These are phyloP conservation scores for Schizotus pectinicornis DNA, from an alignment of 2,888 invertebrate genomes.

Conservation along the genomic window DNA sequence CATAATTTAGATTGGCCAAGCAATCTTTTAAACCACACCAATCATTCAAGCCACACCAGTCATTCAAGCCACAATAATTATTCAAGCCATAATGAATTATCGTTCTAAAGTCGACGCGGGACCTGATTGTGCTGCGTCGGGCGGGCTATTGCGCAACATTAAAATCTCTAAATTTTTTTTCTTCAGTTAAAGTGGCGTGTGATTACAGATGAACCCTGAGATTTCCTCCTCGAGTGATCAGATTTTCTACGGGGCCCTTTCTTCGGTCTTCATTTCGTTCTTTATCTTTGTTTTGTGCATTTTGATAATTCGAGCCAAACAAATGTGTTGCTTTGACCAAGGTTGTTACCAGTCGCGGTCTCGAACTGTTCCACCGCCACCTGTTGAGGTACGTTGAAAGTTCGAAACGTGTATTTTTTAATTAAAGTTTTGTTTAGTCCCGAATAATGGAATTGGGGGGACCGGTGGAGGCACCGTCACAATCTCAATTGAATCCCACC, in stretches of 20 bases:
- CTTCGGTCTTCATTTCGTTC: constrained; percentile 4
- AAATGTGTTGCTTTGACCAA: constrained; percentile 13
- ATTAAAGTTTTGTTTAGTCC: constrained; percentile 31
- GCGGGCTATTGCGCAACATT: too few relatives aligned
- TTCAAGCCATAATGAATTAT: too few relatives aligned
- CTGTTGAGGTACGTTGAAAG: constrained; percentile 3
- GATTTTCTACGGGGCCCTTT: constrained; percentile 4
- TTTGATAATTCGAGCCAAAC: constrained; percentile 2
- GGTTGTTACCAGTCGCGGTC: not conserved
- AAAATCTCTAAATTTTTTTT: too few relatives aligned
- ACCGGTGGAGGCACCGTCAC: constrained; percentile 26
- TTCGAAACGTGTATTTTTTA: constrained; percentile 2
- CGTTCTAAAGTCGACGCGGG: too few relatives aligned
- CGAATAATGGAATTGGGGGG: constrained; percentile 47
- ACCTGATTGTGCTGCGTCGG: too few relatives aligned
- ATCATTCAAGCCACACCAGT: too few relatives aligned
- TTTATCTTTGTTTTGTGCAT: constrained; percentile 4
- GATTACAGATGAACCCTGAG: not conserved
- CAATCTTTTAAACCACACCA: constrained; percentile 24
- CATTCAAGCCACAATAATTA: too few relatives aligned
- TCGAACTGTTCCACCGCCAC: not conserved
- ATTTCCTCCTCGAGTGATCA: not conserved
- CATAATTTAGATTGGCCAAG: too few relatives aligned
- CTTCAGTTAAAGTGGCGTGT: too few relatives aligned
- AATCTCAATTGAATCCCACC: constrained; percentile 9